Evolutionary conservation across 2,797 vertebrate genomes (phyloP), one percentile per base, ranked within the genome.

Genomic region (Anisognathus igniventris): DNA sequence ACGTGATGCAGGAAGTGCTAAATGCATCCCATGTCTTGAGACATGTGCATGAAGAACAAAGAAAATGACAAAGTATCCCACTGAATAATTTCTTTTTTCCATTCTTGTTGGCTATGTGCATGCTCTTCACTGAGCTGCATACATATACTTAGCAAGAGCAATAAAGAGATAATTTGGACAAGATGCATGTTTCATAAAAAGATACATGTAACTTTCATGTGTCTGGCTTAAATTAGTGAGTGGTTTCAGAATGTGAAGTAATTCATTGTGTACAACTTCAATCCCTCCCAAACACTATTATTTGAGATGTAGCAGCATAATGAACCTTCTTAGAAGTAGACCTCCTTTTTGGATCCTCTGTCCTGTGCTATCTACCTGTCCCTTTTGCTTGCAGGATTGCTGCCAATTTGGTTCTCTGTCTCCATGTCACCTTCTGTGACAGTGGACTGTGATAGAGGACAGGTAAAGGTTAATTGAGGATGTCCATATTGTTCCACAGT

Each of bases 91-190:
- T 24, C 14, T 27, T 44, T 47, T 57, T n/a, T 15, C 37, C 17
- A 33, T 78, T 79, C 47, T 61, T 61, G 3, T 31, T 54, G 31
- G 11, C 30, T 84, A 5, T 39, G 37, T 51, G 10, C 27, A 54
- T 42, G 56, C 42, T 66, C 47, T 88, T 88, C 76, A 48, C 50
- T 62, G 39, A 89, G 47, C 35, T 76, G 22, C 30, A 37, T n/a
- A 5, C 37, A 23, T 44, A 33, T 1, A 86, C 30, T 60, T 50
- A 64, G 66, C 0, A 1, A 92, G 35, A 87, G 17, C 33, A 92
- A 76, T 85, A 62, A 75, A 58, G 50, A 92, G 51, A 60, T 71
- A 89, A 92, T 95, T 87, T 89, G 72, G 54, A 71, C 81, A 95
- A 96, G 87, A 92, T 92, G 80, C 10, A 30, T 23, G 31, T 53